A percentile compares a stretch with the other conserved stretches of the same genome.
Evolutionary conservation across 1,140 invertebrate genomes (phyloP).

Genomic region (Aphaenogaster ashmeadi): DNA sequence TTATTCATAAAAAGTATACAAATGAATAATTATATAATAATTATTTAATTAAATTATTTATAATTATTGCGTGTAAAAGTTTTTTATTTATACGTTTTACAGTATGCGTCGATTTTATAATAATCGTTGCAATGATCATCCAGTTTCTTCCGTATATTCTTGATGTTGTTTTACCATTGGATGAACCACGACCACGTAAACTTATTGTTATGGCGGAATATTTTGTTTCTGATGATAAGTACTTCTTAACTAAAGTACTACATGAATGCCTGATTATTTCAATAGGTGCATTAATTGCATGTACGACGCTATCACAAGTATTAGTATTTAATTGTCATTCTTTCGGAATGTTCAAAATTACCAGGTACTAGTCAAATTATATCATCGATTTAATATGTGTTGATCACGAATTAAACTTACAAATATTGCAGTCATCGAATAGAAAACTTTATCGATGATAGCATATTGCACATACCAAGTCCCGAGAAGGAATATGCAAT

Average conservation of each 20-base stretch:
- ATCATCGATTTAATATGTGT: neutral
- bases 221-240: constrained; percentile 12
- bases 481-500: neutral
- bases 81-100: neutral
- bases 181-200: constrained; percentile 17
- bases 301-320: constrained; percentile 7
- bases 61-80: neutral
- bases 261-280: neutral
- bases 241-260: neutral
- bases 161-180: constrained; percentile 29
- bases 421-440: constrained; percentile 36
- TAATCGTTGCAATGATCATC: neutral
- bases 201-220: constrained; percentile 9
- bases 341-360: constrained; percentile 32
- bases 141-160: constrained; percentile 16
- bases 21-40: neutral
- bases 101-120: neutral
- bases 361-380: constrained; percentile 3
- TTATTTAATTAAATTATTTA: neutral
- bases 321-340: constrained; percentile 9
- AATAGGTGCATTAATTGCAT: neutral
- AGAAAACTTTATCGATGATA: neutral
- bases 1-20: neutral
- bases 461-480: neutral
- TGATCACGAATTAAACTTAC: neutral